Evolutionary conservation across 1,140 invertebrate species (phyloP).

Genomic region (Zaprionus inermis): DNA sequence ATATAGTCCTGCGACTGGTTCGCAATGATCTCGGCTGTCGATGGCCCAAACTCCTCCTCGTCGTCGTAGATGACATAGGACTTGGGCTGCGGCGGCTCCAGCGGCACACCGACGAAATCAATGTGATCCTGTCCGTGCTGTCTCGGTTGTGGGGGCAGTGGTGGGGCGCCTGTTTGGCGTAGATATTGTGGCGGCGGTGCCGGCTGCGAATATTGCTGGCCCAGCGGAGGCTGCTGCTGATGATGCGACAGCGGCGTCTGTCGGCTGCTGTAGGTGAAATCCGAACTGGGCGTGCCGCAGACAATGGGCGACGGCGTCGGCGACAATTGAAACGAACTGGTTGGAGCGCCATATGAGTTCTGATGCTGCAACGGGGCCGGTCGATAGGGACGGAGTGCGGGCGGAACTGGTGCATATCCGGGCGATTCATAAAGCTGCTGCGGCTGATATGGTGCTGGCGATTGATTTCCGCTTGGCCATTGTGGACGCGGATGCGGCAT

Average conservation of each 20-base stretch:
- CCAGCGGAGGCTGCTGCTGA: conserved; percentile 21
- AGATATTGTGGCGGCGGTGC: conserved; percentile 57
- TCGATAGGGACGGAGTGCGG: conserved; percentile 63
- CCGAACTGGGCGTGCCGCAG: conserved; percentile 77
- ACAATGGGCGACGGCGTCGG: conserved; percentile 83
- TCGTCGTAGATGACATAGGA: conserved; percentile 87
- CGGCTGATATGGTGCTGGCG: conserved; percentile 64
- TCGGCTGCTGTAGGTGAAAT: conserved; percentile 77
- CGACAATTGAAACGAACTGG: conserved; percentile 83
- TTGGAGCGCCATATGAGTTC: conserved; percentile 73
- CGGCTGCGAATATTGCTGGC: conserved; percentile 55
- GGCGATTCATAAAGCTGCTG: conserved; percentile 35
- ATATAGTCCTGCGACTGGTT: conserved; percentile 97
- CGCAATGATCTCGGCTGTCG: conserved; percentile 95
- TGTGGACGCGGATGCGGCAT: conserved; percentile 87
- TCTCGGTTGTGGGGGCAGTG: conserved; percentile 72
- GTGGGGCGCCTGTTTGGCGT: conserved; percentile 57
- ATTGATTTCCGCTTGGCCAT: conserved; percentile 86
- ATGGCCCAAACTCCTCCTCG: conserved; percentile 89
- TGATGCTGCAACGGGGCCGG: conserved; percentile 71
- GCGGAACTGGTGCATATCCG: conserved; percentile 37
- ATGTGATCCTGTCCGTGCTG: conserved; percentile 79
- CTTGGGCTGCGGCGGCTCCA: conserved; percentile 88
- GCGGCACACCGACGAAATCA: conserved; percentile 86
- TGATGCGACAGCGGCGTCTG: conserved; percentile 77